Evolutionary conservation across 2,888 invertebrate species (phyloP).

Genomic region (Drosophila silvestris): DNA sequence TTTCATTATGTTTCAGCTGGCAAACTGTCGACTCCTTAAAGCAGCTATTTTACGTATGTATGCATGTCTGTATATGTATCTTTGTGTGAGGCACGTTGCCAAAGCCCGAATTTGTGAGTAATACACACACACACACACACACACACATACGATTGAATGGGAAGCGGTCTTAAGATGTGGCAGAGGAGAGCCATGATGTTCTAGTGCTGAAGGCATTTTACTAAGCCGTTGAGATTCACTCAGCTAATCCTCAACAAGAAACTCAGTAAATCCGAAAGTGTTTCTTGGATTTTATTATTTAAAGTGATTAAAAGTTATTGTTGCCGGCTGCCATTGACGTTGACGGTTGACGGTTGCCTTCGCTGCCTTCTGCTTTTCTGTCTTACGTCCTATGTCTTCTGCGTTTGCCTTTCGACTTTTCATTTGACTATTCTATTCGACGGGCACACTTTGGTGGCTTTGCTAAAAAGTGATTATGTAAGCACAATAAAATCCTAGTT

Average conservation of each 20-base stretch:
- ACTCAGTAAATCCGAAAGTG: conserved; percentile 76
- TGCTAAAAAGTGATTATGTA: conserved; percentile 53
- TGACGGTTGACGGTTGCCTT: conserved; percentile 28
- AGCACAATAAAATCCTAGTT: conserved; percentile 62
- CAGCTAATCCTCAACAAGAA: conserved; percentile 68
- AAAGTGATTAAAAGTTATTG: conserved; percentile 78
- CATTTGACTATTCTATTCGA: conserved; percentile 39
- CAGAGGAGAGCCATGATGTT: conserved; percentile 34
- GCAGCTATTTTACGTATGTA: conserved; percentile 7
- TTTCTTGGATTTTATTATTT: conserved; percentile 79
- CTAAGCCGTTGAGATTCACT: conserved; percentile 66
- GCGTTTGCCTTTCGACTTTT: conserved; percentile 54
- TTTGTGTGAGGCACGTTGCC: conserved; percentile 35
- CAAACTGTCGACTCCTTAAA: conserved; percentile 27
- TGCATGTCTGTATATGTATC: conserved; percentile 21
- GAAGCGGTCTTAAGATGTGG: conserved; percentile 33
- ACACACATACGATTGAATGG: conserved; percentile 41
- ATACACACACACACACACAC: conserved; percentile 12
- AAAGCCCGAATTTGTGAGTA: conserved; percentile 50
- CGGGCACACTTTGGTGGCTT: conserved; percentile 38
- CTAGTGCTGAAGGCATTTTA: conserved; percentile 62
- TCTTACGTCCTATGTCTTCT: conserved; percentile 1
- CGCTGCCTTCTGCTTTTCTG: neutral
- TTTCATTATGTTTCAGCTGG: conserved; percentile 27
- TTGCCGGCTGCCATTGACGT: conserved; percentile 54